These are phyloP conservation scores for Notodonta dromedarius DNA, from an alignment of 2,888 invertebrate genomes.

Conservation along the genomic window DNA sequence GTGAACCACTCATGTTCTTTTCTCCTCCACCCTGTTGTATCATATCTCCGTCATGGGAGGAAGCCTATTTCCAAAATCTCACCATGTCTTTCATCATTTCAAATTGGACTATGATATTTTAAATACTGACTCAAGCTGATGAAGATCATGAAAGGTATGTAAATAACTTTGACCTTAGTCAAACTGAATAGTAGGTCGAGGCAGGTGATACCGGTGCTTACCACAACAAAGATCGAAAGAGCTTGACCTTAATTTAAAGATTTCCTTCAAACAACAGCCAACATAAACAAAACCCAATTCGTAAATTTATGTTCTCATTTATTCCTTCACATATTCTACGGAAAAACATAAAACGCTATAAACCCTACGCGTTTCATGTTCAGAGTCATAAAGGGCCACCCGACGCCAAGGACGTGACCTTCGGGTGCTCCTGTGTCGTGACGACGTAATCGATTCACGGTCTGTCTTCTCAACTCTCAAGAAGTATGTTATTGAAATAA, in stretches of 20 bases:
- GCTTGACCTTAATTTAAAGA: not conserved
- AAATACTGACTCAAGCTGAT: too few relatives aligned
- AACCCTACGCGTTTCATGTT: slow-evolving; percentile 24
- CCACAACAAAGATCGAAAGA: not conserved
- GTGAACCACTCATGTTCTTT: too few relatives aligned
- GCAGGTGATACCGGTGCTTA: not conserved
- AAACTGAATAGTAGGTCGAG: too few relatives aligned
- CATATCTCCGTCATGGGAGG: too few relatives aligned
- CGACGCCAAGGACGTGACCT: slow-evolving; percentile 40
- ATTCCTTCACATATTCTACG: not conserved
- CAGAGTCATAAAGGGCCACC: slow-evolving; percentile 27
- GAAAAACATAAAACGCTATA: slow-evolving; percentile 4
- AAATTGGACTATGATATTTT: too few relatives aligned
- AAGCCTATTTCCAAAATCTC: too few relatives aligned
- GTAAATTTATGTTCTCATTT: not conserved
- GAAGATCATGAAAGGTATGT: too few relatives aligned
- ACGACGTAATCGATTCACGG: slow-evolving; percentile 41
- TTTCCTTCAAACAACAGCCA: not conserved
- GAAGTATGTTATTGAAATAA: slow-evolving; percentile 10
- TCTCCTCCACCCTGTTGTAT: too few relatives aligned
- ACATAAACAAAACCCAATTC: not conserved
- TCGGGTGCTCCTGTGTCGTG: slow-evolving; percentile 39
- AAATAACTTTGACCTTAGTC: too few relatives aligned
- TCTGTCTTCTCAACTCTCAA: slow-evolving; percentile 25
- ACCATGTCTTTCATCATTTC: too few relatives aligned